Percentiles rank a stretch among this genome's conserved stretches.
phyloP scores from a whole-genome alignment of 2,888 invertebrate species.

The Pedicia rivosa region DNA sequence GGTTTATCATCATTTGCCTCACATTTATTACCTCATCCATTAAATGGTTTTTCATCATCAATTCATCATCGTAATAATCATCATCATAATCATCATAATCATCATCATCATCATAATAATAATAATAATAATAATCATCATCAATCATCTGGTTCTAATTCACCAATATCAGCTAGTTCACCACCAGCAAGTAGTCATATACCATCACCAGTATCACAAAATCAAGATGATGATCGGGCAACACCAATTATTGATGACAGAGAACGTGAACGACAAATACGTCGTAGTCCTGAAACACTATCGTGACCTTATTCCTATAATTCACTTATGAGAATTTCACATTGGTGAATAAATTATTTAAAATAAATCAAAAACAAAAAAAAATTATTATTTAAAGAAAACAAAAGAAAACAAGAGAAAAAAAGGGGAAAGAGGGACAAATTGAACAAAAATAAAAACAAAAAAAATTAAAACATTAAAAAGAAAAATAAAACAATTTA shows the following conservation, averaged over 20 bases:
- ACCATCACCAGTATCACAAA: constrained; percentile 16
- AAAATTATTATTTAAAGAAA: no score
- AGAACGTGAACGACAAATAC: neutral
- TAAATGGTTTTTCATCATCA: constrained; percentile 23
- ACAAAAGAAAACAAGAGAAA: no score
- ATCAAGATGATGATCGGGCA: constrained; percentile 9
- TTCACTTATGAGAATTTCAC: constrained; percentile 6
- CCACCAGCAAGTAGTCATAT: constrained; percentile 24
- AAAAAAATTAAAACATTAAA: no score
- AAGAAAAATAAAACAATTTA: no score
- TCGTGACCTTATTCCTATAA: constrained; percentile 6
- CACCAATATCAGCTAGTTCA: constrained; percentile 34
- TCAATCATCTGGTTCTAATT: constrained; percentile 36
- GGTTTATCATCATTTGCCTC: constrained; percentile 30
- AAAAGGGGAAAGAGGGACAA: no score
- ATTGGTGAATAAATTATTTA: no score
- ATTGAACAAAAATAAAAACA: no score
- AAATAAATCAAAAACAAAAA: no score
- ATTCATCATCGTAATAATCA: constrained; percentile 3
- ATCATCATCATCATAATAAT: constrained; percentile 10
- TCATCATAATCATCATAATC: neutral
- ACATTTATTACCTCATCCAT: constrained; percentile 25
- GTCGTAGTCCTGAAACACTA: constrained; percentile 3
- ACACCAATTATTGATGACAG: constrained; percentile 7
- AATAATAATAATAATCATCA: constrained; percentile 20